A percentile compares a stretch with the other conserved stretches of the same genome.
phyloP scores from a whole-genome alignment of 37 sponge, comb jelly and placozoan species.

The Amphimedon queenslandica region DNA sequence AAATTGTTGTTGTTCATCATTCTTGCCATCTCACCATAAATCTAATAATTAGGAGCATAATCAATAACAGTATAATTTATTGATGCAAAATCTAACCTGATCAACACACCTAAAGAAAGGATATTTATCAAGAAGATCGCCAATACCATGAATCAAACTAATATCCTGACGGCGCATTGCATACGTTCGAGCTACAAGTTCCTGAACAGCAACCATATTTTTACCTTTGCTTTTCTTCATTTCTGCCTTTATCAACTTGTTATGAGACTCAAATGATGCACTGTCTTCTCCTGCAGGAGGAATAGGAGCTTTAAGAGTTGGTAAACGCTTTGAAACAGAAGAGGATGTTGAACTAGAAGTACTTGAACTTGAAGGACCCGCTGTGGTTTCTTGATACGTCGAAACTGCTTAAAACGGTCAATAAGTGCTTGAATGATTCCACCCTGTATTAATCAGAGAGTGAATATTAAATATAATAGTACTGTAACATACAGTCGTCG shows the following conservation, averaged over 20 bases:
- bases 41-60: not conserved
- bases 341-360: not conserved
- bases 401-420: slow-evolving; percentile 14
- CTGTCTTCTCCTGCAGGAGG: not conserved
- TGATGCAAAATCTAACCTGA: too few species aligned
- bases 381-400: not conserved
- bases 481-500: not conserved
- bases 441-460: not conserved
- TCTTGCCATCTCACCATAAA: not conserved
- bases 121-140: too few species aligned
- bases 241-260: not conserved
- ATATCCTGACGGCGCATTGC: not conserved
- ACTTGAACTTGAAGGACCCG: too few species aligned
- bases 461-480: not conserved
- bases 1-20: not conserved
- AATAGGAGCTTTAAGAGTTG: not conserved
- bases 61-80: not conserved
- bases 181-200: slow-evolving; percentile 12
- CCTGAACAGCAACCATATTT: not conserved
- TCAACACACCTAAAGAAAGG: too few species aligned
- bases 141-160: not conserved
- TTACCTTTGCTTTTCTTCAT: not conserved
- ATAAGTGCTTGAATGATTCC: not conserved
- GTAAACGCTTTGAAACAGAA: not conserved
- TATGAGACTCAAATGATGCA: not conserved